Conservation (phyloP, 2,888 invertebrate species). For the Tanypteryx hageni region DNA sequence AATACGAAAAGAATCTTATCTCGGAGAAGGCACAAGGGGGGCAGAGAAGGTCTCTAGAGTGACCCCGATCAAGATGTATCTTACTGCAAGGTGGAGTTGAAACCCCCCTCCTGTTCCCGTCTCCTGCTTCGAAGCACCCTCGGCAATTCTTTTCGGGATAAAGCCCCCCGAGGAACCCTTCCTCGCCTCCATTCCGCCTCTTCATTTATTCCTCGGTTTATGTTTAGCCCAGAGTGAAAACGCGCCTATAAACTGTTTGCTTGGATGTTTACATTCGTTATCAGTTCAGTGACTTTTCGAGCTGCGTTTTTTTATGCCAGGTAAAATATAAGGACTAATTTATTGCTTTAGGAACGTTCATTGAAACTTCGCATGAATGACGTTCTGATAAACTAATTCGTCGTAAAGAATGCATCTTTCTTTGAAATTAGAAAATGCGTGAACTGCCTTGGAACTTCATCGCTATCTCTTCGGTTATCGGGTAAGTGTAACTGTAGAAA, state of each 20-base stretch:
- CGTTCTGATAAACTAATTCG: not conserved
- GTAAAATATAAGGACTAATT: conserved; percentile 19
- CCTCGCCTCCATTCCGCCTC: not conserved
- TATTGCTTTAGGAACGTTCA: not conserved
- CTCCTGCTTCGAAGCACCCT: not conserved
- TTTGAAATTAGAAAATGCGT: not conserved
- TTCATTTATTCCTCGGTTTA: not conserved
- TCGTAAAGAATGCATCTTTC: not conserved
- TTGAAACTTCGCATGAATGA: not conserved
- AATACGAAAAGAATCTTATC: conserved; percentile 38
- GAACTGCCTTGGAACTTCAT: no score
- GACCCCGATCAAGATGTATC: not conserved
- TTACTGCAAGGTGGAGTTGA: not conserved
- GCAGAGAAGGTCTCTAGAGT: not conserved
- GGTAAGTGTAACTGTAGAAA: no score
- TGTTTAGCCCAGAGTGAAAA: not conserved
- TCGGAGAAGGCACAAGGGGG: not conserved
- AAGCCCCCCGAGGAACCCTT: not conserved
- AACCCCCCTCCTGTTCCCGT: not conserved
- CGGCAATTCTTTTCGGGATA: not conserved
- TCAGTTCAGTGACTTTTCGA: conserved; percentile 43
- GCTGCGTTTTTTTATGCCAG: not conserved
- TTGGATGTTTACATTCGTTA: not conserved
- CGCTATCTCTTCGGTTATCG: no score
- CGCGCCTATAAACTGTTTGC: not conserved